Evolutionary conservation across 2,888 invertebrate genomes (phyloP).

Genomic region (Electrophaes corylata): DNA sequence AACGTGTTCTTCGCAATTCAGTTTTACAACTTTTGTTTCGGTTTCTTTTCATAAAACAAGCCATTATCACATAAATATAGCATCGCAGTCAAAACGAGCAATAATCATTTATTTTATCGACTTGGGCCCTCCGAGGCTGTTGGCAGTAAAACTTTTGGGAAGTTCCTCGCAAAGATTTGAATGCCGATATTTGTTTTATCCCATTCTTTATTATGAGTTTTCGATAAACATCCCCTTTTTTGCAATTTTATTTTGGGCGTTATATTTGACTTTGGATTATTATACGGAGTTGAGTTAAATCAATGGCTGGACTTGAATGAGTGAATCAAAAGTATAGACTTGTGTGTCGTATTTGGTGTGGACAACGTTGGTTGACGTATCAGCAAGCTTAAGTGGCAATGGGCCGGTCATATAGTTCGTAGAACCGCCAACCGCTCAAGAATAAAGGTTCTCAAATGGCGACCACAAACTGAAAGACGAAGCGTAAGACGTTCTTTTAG

Average conservation of each 20-base stretch:
- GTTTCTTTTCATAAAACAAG: conserved; percentile 14
- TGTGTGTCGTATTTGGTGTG: too few relatives aligned
- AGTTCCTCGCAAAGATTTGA: conserved; percentile 22
- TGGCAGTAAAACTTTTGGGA: conserved; percentile 24
- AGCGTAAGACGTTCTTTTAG: too few relatives aligned
- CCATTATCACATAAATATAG: conserved; percentile 20
- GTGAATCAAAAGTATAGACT: too few relatives aligned
- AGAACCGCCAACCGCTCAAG: too few relatives aligned
- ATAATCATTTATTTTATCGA: conserved; percentile 30
- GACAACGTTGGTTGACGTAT: too few relatives aligned
- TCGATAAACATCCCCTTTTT: conserved; percentile 10
- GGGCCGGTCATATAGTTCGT: too few relatives aligned
- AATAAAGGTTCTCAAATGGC: too few relatives aligned
- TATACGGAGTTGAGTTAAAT: neutral
- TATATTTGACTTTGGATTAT: neutral
- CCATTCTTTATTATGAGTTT: conserved; percentile 12
- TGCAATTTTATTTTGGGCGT: conserved; percentile 1
- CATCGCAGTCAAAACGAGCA: conserved; percentile 18
- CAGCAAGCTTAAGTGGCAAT: too few relatives aligned
- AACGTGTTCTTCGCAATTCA: neutral
- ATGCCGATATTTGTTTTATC: conserved; percentile 28
- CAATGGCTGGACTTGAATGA: neutral
- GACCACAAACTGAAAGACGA: too few relatives aligned
- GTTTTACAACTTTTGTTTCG: conserved; percentile 1
- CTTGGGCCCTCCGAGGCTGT: conserved; percentile 23